Base-by-base conservation (phyloP, 2,888 invertebrate species). In the Oligia strigilis region DNA sequence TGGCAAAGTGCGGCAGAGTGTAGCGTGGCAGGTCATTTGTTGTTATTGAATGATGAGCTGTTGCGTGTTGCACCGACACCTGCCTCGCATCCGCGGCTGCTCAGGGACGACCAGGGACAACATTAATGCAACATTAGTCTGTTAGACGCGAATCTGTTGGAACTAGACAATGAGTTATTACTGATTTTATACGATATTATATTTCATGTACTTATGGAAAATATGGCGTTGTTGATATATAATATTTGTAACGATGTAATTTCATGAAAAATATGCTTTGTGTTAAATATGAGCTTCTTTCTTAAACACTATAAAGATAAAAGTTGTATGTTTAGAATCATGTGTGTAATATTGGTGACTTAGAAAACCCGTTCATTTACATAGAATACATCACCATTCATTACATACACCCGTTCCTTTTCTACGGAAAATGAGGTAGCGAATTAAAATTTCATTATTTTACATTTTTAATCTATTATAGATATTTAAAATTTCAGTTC, bases 401-500 rank as follows among this genome's bases (percentile, higher is more conserved):
- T 46, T 46, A 46, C 9, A 43, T 43, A 43, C 43, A 6, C 11
- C 11, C 19, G 40, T 40, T 19, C 4, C 40, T 64, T 65, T 23
- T 23, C 19, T 65, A 74, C 17, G 52, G 13, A n/a, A 58, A 65
- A 58, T 58, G 13, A 79, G 17, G 36, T 6, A 58, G 19, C 8
- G 4, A 49, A 81, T 49, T 9, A 40, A n/a, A 81, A 58, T 17
- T 1, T 2, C 2, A 78, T 66, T 0, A 55, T 65, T 70, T 69
- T 40, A 60, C 23, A 72, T 72, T 14, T 82, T 46, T n/a, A 46
- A 82, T 46, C 43, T 58, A 52, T 80, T 29, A 64, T 58, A 29
- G 65, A 29, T 65, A 78, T 72, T 65, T 81, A 43, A 70, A 74
- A 81, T 82, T 85, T 65, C 58, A 58, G 46, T 5, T 58, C 52